Percentiles rank a stretch among this genome's conserved stretches.
phyloP scores from a whole-genome alignment of 2,888 invertebrate species.

The Xestia sexstrigata region DNA sequence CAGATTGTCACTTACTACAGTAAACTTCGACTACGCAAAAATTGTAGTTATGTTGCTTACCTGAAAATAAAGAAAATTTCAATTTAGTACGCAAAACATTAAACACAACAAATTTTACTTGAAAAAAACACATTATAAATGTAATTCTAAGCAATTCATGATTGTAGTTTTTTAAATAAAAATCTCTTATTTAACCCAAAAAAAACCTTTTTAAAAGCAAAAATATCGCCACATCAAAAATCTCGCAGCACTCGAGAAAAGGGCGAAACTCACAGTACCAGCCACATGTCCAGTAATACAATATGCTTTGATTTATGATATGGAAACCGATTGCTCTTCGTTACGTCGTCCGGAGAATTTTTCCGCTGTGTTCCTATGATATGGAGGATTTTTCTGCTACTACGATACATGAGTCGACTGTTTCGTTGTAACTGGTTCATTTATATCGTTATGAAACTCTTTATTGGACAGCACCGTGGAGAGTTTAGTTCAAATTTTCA shows the following conservation, averaged over 20 bases:
- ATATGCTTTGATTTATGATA: conserved; percentile 84
- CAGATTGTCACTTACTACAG: conserved; percentile 5
- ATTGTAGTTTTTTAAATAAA: neutral
- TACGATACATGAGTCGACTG: conserved; percentile 78
- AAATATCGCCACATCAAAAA: neutral
- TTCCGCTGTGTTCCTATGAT: conserved; percentile 78
- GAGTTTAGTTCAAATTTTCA: neutral
- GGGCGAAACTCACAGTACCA: conserved; percentile 62
- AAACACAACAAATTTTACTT: too few relatives aligned
- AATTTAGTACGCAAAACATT: neutral
- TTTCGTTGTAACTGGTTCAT: conserved; percentile 63
- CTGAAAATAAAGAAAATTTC: conserved; percentile 33
- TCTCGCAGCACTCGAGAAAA: conserved; percentile 25
- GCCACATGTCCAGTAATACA: conserved; percentile 76
- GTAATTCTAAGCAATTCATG: neutral
- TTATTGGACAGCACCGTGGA: conserved; percentile 26
- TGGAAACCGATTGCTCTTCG: conserved; percentile 83
- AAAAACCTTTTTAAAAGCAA: conserved; percentile 12
- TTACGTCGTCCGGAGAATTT: conserved; percentile 77
- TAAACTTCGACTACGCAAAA: neutral
- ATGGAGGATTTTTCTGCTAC: conserved; percentile 80
- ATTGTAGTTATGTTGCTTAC: conserved; percentile 21
- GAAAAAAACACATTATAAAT: too few relatives aligned
- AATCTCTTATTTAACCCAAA: neutral
- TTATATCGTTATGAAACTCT: conserved; percentile 47